A percentile compares a stretch with the other conserved stretches of the same genome.
Evolutionary conservation across 2,113 vertebrate species (phyloP).

Genomic region (Fulica atra): DNA sequence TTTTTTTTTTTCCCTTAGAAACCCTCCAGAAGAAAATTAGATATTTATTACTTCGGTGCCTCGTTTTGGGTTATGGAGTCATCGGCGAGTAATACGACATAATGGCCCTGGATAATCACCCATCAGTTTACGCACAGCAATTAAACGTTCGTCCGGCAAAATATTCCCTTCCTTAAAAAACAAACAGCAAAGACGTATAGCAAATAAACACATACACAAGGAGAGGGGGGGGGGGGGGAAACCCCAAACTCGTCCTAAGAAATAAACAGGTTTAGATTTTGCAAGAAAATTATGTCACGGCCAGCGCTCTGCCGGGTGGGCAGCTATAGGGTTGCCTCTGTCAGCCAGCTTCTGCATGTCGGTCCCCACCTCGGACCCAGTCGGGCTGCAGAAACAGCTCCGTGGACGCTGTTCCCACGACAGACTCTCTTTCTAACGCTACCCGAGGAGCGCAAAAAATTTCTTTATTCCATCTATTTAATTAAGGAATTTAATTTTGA

Average conservation of each 20-base stretch:
- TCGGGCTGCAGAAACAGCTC: neutral
- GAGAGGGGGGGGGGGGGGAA: too few relatives aligned
- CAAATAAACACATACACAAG: neutral
- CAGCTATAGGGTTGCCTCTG: neutral
- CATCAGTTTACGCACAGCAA: neutral
- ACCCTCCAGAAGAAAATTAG: neutral
- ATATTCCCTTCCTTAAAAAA: neutral
- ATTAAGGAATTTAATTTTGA: neutral
- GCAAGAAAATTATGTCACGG: neutral
- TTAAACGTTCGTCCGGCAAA: neutral
- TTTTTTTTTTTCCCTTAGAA: neutral
- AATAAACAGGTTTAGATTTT: neutral
- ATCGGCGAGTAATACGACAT: neutral
- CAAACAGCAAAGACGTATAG: neutral
- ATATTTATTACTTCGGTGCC: neutral
- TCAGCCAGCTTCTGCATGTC: neutral
- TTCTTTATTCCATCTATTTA: neutral
- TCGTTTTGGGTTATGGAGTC: neutral
- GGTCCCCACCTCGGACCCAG: rapidly evolving
- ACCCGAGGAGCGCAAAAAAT: neutral
- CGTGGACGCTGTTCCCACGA: neutral
- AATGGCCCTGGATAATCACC: neutral
- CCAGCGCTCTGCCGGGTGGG: neutral
- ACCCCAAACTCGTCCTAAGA: neutral
- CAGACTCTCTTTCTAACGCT: neutral